These are phyloP conservation scores for Drosophila parabipectinata DNA, from an alignment of 1,140 invertebrate species.

Conservation along the genomic window DNA sequence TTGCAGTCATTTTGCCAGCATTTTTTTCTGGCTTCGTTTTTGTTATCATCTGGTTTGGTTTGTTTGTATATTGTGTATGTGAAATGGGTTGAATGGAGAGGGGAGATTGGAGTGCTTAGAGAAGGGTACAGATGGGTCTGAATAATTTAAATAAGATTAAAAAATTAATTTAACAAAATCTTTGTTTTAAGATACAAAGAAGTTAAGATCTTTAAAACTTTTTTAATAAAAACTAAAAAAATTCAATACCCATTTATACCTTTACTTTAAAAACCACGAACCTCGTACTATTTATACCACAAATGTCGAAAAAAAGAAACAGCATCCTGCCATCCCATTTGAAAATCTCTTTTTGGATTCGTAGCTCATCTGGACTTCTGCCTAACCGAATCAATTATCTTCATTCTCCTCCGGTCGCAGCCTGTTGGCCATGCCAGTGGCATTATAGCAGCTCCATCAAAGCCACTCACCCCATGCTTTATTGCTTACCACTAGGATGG, in stretches of 20 bases:
- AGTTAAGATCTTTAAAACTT: neutral
- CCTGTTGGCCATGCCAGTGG: slow-evolving; percentile 38
- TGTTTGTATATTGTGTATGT: slow-evolving; percentile 39
- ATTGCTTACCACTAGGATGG: slow-evolving; percentile 35
- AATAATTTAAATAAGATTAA: neutral
- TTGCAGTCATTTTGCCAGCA: slow-evolving; percentile 76
- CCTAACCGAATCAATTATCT: slow-evolving; percentile 41
- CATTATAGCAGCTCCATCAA: slow-evolving; percentile 62
- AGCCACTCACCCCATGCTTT: slow-evolving; percentile 42
- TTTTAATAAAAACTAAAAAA: neutral
- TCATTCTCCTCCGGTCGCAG: slow-evolving; percentile 6
- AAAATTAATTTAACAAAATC: neutral
- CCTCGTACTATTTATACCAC: no score
- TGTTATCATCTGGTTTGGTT: slow-evolving; percentile 61
- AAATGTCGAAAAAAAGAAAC: neutral
- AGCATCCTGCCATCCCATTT: neutral
- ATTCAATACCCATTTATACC: neutral
- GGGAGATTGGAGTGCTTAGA: slow-evolving; percentile 18
- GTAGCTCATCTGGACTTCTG: slow-evolving; percentile 34
- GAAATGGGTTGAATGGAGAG: slow-evolving; percentile 12
- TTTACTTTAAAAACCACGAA: neutral
- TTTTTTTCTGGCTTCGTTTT: slow-evolving; percentile 55
- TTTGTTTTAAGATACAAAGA: no score
- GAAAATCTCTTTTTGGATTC: slow-evolving; percentile 11
- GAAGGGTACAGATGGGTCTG: neutral